Evolutionary conservation across 2,113 vertebrate genomes (phyloP), one percentile per base, ranked within the genome.

Genomic region (Beaufortia kweichowensis): DNA sequence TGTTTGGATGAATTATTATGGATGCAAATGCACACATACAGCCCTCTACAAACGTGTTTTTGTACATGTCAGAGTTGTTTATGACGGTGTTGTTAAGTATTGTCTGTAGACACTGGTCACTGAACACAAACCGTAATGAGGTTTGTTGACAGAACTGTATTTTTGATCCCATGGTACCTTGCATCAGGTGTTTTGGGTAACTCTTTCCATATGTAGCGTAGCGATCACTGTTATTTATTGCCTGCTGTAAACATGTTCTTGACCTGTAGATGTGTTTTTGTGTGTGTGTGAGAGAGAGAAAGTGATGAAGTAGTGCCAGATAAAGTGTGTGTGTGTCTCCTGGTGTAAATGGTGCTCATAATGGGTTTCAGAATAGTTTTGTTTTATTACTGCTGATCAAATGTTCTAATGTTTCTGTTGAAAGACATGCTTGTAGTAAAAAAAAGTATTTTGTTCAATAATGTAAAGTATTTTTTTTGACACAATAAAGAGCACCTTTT

Each of bases 331-430:
- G 53, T 60, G 63, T 57, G 60, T 75, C 71, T 82, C 48, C 35
- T 50, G 60, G 78, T 87, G 80, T 69, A 82, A 83, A 82, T 85
- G 86, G 78, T 81, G 85, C 81, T 86, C 80, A 59, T 26, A 10
- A 33, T n/a, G 46, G 31, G 48, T 89, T 87, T 87, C 82, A 76
- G 84, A 67, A 79, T 83, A 86, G 89, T 89, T 87, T 89, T 65
- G 86, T 92, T 92, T 90, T 90, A 90, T 90, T 89, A 91, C 91
- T 88, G 87, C 84, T 89, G 85, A 73, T 86, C 78, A 87, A 86
- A 79, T 79, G 39, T 79, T 77, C 17, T 67, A 77, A 86, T 84
- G 84, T 79, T 86, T 86, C 88, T 82, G 79, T 12, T 87, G 81
- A 88, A 57, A 74, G 63, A 71, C 33, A 28, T 21, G 59, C 65